A percentile compares a stretch with the other conserved stretches of the same genome.
Conservation (phyloP, 2,888 invertebrate genomes). For the Dasypolia templi region DNA sequence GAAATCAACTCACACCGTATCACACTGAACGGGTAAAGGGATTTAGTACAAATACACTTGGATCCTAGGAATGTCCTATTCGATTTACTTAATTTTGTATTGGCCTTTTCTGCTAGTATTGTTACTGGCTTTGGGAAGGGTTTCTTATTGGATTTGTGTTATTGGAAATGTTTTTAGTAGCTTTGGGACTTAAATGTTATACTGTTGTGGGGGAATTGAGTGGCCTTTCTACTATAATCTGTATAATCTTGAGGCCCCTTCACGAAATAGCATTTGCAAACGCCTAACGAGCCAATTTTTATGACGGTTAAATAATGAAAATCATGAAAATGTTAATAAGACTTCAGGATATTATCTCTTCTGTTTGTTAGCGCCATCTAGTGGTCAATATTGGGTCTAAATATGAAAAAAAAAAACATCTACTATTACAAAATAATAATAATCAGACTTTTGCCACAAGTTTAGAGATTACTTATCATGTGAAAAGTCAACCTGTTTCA, state of each 20-base stretch:
- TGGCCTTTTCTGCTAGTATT: slow-evolving; percentile 14
- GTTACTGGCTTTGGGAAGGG: slow-evolving; percentile 4
- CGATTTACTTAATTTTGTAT: slow-evolving; percentile 50
- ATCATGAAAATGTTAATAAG: background rate
- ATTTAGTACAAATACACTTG: slow-evolving; percentile 28
- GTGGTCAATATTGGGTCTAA: slow-evolving; percentile 9
- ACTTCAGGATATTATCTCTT: background rate
- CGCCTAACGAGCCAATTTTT: background rate
- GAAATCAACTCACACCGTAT: slow-evolving; percentile 62
- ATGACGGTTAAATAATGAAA: background rate
- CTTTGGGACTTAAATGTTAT: background rate
- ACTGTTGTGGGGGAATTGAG: background rate
- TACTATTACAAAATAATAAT: background rate
- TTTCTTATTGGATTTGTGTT: slow-evolving; percentile 38
- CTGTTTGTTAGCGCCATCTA: slow-evolving; percentile 50
- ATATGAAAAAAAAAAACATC: background rate
- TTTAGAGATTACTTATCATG: background rate
- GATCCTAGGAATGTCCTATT: slow-evolving; percentile 40
- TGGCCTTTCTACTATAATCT: background rate
- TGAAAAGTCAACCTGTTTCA: background rate
- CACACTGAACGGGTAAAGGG: slow-evolving; percentile 28
- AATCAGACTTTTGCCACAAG: background rate
- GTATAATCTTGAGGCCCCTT: background rate
- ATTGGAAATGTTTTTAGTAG: slow-evolving; percentile 9
- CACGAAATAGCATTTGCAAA: background rate